Base-by-base conservation (phyloP, 2,888 invertebrate genomes). In the Drosophila emarginata region DNA sequence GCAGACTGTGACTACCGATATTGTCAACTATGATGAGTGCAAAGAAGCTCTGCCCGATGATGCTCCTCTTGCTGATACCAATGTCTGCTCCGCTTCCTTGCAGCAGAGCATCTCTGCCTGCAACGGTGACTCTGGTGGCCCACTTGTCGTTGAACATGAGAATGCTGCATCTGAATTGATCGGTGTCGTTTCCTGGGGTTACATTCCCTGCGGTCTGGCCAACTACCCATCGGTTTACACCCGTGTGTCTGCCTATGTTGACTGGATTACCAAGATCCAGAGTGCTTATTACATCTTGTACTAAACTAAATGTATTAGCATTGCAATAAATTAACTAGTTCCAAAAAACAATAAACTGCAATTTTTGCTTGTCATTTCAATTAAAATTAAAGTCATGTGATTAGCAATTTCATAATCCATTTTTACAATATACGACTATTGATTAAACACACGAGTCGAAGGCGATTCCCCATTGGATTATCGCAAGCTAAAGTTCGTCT, bases 101-200 rank as follows among this genome's bases (percentile, higher is more conserved):
- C 77, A 90, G 18, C 91, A 91, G 52, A 91, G 91, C 32, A 78
- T 89, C 14, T 92, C 92, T 0, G 93, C 93, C 12, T 93, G 93
- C 80, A 91, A 88, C 61, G 91, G 91, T 11, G 92, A 92, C 74
- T 91, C 91, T 28, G 91, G 91, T 52, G 91, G 91, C 12, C 91
- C 91, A 14, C 56, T 91, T 58, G 90, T 91, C 1, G 77, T 89
- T 15, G 88, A 89, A 67, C 7, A 21, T 4, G 21, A 63, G 0
- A 59, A 72, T 36, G 69, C 76, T 4, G 12, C 79, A 36, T 53
- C 79, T 45, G 82, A 91, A 57, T 84, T 92, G 50, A 87, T 93
- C 61, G 93, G 93, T 65, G 70, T 93, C 50, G 93, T 93, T 12
- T 93, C 93, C 36, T 93, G 93, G 93, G 93, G 93, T n/a, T 83